phyloP scores from a whole-genome alignment of 2,113 vertebrate genomes.

The Coreoperca whiteheadi region DNA sequence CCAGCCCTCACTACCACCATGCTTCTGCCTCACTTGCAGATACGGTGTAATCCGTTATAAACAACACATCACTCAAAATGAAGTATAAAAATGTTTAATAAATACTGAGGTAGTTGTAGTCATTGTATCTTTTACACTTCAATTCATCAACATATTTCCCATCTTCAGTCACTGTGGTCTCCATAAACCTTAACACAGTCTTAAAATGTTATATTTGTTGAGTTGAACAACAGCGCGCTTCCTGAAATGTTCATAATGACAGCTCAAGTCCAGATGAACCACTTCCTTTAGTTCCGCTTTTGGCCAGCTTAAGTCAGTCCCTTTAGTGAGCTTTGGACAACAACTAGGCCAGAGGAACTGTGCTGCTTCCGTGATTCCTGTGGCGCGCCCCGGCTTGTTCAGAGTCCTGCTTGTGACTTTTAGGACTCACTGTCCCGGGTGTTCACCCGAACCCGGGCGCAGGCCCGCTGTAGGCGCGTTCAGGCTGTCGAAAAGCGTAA shows the following conservation, averaged over 20 bases:
- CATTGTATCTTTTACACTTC: conserved; percentile 44
- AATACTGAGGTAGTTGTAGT: conserved; percentile 78
- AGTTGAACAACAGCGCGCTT: not conserved
- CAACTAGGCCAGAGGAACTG: conserved; percentile 27
- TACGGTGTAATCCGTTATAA: not conserved
- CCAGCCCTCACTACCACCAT: too few species aligned
- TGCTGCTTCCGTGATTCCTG: conserved; percentile 22
- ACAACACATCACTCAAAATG: conserved; percentile 19
- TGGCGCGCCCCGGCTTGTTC: conserved; percentile 6
- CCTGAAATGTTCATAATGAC: conserved; percentile 7
- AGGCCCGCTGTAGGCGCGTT: accelerated
- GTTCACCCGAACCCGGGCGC: not conserved
- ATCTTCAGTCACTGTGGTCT: not conserved
- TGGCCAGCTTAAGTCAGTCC: conserved; percentile 11
- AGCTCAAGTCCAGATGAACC: not conserved
- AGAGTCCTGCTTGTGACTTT: not conserved
- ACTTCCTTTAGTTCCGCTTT: not conserved
- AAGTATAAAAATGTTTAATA: conserved; percentile 72
- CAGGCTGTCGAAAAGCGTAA: not conserved
- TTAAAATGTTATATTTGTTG: conserved; percentile 8
- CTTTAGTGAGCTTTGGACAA: not conserved
- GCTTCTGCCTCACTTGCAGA: too few species aligned
- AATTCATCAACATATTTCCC: not conserved
- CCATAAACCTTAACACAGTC: not conserved
- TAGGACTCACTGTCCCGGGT: not conserved